Evolutionary conservation across 23 tunicate species (phyloP), one percentile per base, ranked within the genome.

Genomic region (Styela plicata): DNA sequence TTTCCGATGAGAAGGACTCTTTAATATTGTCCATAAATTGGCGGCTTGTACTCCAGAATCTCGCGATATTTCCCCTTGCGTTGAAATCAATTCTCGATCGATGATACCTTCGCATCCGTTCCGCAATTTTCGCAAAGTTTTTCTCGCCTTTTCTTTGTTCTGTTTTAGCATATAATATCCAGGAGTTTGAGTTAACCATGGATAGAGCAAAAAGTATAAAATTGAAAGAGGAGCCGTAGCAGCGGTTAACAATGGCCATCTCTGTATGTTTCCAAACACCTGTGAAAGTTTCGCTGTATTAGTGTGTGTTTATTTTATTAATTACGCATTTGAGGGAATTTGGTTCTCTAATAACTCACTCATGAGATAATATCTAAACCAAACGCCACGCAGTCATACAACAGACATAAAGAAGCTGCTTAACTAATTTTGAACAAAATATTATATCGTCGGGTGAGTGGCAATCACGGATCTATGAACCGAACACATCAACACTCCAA

Each of bases 81-180:
- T 19, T 24, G 18, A 18, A 18, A 16, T 29, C 24, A 67, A 18
- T 67, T 67, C 71, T 19, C 31, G 31, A 16, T 67, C 31, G 16
- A 67, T 19, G 19, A 25, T 29, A 25, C 31, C 71, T 1, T 22
- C 22, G 22, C 71, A 18, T 27, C 71, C 71, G 31, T 27, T 0
- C 22, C 71, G 71, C 22, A 67, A 67, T 1, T 67, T 67, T 67
- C 71, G 71, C 22, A 67, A 67, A 1, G 24, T 67, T 25, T 67
- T 24, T 16, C 19, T 19, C 13, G 71, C 22, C 24, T 67, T 29
- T 29, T 18, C 31, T 67, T 27, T 17, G 16, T 29, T 67, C 0
- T 24, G 31, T 25, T 29, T 0, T 24, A 1, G 19, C 31, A 67
- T 67, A 0, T 18, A 29, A 29, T 67, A 67, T 25, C 17, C 71